Base-by-base conservation (phyloP, 1,140 invertebrate genomes). In the Heliconius himera region DNA sequence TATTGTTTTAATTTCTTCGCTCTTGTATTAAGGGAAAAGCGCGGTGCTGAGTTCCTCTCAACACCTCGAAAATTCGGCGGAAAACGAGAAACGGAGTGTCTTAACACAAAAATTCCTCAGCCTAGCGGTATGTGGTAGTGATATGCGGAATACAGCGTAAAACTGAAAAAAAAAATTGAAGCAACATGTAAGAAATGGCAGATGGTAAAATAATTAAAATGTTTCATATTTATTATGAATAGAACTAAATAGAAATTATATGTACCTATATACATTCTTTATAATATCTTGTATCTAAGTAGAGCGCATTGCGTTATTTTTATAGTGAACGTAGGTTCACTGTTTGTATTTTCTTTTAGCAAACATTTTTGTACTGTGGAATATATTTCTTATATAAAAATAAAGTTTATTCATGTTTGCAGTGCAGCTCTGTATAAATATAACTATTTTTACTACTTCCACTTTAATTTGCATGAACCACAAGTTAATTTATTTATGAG, bases 371-470 rank as follows among this genome's bases (percentile, higher is more conserved):
- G 56, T 29, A 66, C 56, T n/a, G 56, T 66, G 22, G 56, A 66
- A 66, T 22, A 60, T 60, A 66, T 66, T 66, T 66, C 56, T 66
- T 66, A 66, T 66, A 66, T 66, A 66, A 66, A 66, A 66, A 66
- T n/a, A 66, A 66, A 26, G 56, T 66, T 66, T 66, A 66, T 66
- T 66, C 22, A 26, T 66, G 20, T 26, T 26, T 66, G n/a, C 56
- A 26, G 22, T 66, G 56, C 9, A 66, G 56, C 56, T 29, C 11
- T 66, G 56, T 66, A 29, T 26, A 66, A 66, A 66, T 66, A 29
- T 66, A 66, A 29, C 9, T 29, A 66, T 66, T 66, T 60, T 66
- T 66, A 66, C 22, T 29, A 29, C 3, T 66, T 66, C 22, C 60
- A 26, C 9, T 11, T 66, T 66, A 5, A 16, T 26, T 26, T 4